These are phyloP conservation scores for Salvelinus sp. DNA, from an alignment of 2,113 vertebrate species.

Conservation along the genomic window DNA sequence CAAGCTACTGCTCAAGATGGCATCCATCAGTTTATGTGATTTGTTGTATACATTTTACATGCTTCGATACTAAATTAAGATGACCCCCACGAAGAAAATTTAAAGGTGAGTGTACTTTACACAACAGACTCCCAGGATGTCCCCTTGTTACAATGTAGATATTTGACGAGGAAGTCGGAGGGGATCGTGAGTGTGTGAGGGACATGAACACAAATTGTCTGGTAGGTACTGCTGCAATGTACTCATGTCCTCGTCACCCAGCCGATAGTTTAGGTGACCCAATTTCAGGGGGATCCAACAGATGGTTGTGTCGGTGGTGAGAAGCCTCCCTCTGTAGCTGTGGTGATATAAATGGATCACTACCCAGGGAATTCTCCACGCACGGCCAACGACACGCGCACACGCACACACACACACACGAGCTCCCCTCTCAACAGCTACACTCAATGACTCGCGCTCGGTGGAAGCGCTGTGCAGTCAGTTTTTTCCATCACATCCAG, in stretches of 20 bases:
- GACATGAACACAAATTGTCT: background rate
- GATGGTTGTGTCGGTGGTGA: slow-evolving; percentile 6
- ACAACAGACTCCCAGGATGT: background rate
- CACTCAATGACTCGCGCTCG: background rate
- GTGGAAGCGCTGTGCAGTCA: background rate
- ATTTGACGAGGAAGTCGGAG: background rate
- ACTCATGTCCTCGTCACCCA: background rate
- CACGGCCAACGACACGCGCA: background rate
- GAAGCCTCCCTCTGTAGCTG: background rate
- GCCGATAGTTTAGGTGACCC: slow-evolving; percentile 1
- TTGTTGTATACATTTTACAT: too few species aligned
- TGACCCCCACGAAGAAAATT: too few species aligned
- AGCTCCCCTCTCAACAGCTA: background rate
- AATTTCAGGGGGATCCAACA: slow-evolving; percentile 3
- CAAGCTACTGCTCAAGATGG: too few species aligned
- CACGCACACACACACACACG: background rate
- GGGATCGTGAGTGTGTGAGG: background rate
- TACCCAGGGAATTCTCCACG: slow-evolving; percentile 11
- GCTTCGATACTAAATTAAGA: too few species aligned
- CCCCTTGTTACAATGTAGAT: background rate
- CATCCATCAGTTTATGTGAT: too few species aligned
- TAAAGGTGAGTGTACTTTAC: background rate
- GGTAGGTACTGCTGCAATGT: background rate
- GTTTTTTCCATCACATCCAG: background rate
- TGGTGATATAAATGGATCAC: slow-evolving; percentile 8